Conservation (phyloP, 2,888 invertebrate species). For the Notodonta dromedarius region DNA sequence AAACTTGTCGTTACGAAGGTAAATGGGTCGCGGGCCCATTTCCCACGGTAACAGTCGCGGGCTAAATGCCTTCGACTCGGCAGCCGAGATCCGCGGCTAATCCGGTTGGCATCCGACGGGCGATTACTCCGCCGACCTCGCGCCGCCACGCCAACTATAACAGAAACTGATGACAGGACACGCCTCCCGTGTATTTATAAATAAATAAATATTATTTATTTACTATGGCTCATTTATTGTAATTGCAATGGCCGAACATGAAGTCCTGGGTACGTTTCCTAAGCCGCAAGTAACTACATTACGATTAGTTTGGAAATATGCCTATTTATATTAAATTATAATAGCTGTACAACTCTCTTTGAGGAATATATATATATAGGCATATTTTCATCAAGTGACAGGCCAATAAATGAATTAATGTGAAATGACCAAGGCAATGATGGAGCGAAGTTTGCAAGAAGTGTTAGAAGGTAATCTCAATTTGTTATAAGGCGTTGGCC, state of each 20-base stretch:
- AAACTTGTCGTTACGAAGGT: background rate
- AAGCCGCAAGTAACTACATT: no score
- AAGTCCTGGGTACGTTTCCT: no score
- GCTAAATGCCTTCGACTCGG: conserved; percentile 29
- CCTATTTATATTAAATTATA: no score
- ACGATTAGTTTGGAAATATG: no score
- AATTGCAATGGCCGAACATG: no score
- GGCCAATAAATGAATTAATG: background rate
- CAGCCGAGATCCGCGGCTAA: conserved; percentile 34
- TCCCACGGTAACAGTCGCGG: conserved; percentile 23
- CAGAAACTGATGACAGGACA: conserved; percentile 47
- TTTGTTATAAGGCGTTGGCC: background rate
- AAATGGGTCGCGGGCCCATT: conserved; percentile 24
- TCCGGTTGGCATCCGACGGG: conserved; percentile 37
- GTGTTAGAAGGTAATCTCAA: conserved; percentile 1
- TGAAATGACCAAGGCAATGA: background rate
- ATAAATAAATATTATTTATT: conserved; percentile 8
- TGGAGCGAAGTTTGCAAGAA: background rate
- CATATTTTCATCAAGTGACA: no score
- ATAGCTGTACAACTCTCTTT: no score
- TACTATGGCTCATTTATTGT: background rate
- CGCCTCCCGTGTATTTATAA: conserved; percentile 34
- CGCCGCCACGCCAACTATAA: conserved; percentile 52
- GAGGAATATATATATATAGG: no score
- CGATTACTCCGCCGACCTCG: conserved; percentile 41